A percentile compares a stretch with the other conserved stretches of the same genome.
These are phyloP conservation scores for Artemia franciscana DNA, from an alignment of 1,140 invertebrate species.

Conservation along the genomic window DNA sequence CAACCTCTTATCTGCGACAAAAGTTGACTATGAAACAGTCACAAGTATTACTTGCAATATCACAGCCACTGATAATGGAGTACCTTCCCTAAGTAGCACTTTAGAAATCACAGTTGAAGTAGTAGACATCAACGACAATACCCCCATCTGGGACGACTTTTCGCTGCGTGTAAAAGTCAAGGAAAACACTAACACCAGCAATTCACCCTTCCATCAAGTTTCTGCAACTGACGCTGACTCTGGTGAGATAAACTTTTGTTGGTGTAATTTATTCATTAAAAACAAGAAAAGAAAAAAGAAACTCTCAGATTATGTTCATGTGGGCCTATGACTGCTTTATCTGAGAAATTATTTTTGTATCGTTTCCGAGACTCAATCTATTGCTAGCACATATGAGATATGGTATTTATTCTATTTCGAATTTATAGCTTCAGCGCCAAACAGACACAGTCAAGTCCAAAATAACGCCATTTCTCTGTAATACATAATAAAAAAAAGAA, in stretches of 20 bases:
- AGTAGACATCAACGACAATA: neutral
- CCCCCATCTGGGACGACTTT: neutral
- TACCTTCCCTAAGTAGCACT: neutral
- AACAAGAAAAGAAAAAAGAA: no score
- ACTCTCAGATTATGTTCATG: no score
- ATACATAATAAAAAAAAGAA: no score
- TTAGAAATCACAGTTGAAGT: neutral
- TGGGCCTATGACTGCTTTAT: no score
- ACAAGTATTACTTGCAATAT: neutral
- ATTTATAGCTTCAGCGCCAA: no score
- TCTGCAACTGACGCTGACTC: neutral
- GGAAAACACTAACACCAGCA: neutral
- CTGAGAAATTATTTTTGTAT: no score
- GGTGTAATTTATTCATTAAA: no score
- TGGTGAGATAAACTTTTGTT: neutral
- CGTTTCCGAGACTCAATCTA: no score
- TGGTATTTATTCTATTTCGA: no score
- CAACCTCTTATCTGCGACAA: neutral
- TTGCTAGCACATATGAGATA: no score
- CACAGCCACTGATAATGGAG: neutral
- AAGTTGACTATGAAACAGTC: neutral
- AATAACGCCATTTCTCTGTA: no score
- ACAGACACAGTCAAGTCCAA: no score
- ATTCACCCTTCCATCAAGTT: neutral
- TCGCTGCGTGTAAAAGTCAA: neutral